Percentiles rank a stretch among this genome's conserved stretches.
These are phyloP conservation scores for Syngnathus scovelli DNA, from an alignment of 2,113 vertebrate species.

Conservation along the genomic window DNA sequence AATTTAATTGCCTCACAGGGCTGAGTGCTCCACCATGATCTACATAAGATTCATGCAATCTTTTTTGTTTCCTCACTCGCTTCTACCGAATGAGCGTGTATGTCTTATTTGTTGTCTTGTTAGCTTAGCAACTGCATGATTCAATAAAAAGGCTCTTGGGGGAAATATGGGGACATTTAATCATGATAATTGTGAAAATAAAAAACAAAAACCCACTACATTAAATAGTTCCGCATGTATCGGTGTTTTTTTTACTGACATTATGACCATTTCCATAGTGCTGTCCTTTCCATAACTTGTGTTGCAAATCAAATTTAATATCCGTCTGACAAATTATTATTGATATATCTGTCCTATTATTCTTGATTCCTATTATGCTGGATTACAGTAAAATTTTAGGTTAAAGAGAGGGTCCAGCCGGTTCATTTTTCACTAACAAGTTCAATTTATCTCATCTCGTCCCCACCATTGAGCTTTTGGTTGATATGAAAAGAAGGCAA, in stretches of 20 bases:
- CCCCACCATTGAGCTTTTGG: background rate
- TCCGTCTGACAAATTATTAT: too few relatives aligned
- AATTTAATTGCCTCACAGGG: slow-evolving; percentile 59
- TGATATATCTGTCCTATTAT: too few relatives aligned
- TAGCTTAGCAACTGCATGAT: slow-evolving; percentile 14
- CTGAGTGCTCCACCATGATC: slow-evolving; percentile 46
- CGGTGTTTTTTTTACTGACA: background rate
- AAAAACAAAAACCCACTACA: background rate
- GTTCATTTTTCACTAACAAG: too few relatives aligned
- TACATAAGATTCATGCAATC: slow-evolving; percentile 51
- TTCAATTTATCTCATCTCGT: too few relatives aligned
- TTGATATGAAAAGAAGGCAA: slow-evolving; percentile 2
- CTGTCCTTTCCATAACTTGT: too few relatives aligned
- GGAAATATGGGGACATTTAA: background rate
- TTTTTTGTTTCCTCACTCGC: slow-evolving; percentile 27
- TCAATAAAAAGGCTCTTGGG: slow-evolving; percentile 11
- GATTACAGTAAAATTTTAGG: too few relatives aligned
- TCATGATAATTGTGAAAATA: slow-evolving; percentile 3
- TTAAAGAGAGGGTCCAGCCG: too few relatives aligned
- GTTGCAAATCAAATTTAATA: too few relatives aligned
- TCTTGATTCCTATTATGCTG: too few relatives aligned
- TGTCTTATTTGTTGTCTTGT: slow-evolving; percentile 15
- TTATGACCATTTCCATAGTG: background rate
- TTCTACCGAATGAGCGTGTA: slow-evolving; percentile 19
- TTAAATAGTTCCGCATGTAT: background rate